These are phyloP conservation scores for Megaceryle alcyon DNA, from an alignment of 2,797 vertebrate genomes.

Conservation along the genomic window DNA sequence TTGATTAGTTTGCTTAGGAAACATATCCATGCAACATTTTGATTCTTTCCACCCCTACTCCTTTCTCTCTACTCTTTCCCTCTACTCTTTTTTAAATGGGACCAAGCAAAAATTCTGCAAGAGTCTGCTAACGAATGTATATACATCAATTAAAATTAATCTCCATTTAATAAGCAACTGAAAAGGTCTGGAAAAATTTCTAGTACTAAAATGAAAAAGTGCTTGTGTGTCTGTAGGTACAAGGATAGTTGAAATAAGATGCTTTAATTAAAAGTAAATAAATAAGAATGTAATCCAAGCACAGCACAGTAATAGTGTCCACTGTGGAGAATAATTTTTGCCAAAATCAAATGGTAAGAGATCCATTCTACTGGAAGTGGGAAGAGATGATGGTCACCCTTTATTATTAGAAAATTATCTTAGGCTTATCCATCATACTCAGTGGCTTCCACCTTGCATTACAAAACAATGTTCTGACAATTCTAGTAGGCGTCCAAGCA, in stretches of 20 bases:
- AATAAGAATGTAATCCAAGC: not conserved
- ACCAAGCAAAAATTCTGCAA: not conserved
- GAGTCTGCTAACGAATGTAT: not conserved
- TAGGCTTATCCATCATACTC: not conserved
- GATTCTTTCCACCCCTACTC: not conserved
- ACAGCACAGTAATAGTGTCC: not conserved
- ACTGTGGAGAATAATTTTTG: not conserved
- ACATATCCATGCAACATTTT: not conserved
- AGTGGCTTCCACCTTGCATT: not conserved
- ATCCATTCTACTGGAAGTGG: not conserved
- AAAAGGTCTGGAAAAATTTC: not conserved
- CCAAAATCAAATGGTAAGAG: not conserved
- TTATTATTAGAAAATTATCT: not conserved
- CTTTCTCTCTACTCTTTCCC: not conserved
- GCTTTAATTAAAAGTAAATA: not conserved
- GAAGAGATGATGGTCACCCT: not conserved
- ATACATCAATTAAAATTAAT: constrained; percentile 17
- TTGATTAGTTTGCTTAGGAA: not conserved
- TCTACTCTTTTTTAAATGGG: not conserved
- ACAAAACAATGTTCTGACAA: not conserved
- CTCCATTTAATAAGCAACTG: not conserved
- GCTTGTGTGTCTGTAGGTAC: not conserved
- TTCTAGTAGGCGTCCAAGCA: not conserved
- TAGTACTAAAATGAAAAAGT: not conserved
- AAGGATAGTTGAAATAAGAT: not conserved